phyloP scores from a whole-genome alignment of 2,797 vertebrate species.

The Telmatherina bonti region DNA sequence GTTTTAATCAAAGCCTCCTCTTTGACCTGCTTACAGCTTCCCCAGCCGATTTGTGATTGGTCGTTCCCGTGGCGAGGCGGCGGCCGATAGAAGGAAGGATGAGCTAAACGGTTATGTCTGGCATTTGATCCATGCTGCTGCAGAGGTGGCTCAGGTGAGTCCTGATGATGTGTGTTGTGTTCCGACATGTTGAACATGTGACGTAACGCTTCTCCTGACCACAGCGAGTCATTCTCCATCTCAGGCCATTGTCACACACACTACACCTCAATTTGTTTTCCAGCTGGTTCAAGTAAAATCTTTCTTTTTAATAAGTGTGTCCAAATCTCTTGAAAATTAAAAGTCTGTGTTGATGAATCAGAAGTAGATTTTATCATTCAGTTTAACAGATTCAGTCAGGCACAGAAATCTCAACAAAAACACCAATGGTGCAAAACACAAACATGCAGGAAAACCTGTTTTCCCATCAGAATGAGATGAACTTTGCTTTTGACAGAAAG shows the following conservation, averaged over 20 bases:
- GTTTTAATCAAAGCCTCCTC: not conserved
- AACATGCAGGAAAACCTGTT: not conserved
- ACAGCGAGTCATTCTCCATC: too few relatives aligned
- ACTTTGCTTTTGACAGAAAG: too few relatives aligned
- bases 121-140: slow-evolving; percentile 89
- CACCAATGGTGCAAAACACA: not conserved
- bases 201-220: too few relatives aligned
- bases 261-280: too few relatives aligned
- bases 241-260: too few relatives aligned
- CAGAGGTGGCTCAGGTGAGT: slow-evolving; percentile 91
- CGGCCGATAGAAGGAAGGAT: slow-evolving; percentile 90
- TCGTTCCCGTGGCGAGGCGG: slow-evolving; percentile 90
- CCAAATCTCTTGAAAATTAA: too few relatives aligned
- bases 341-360: not conserved
- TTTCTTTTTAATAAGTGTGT: too few relatives aligned
- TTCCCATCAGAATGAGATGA: too few relatives aligned
- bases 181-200: too few relatives aligned
- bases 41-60: slow-evolving; percentile 94
- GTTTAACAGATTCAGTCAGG: not conserved
- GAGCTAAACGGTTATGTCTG: slow-evolving; percentile 94
- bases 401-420: not conserved
- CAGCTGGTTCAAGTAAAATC: too few relatives aligned
- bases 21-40: slow-evolving; percentile 81
- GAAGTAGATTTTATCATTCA: not conserved
- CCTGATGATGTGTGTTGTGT: not conserved